phyloP scores from a whole-genome alignment of 1,140 invertebrate species.

The Diplogasteroides magnus region DNA sequence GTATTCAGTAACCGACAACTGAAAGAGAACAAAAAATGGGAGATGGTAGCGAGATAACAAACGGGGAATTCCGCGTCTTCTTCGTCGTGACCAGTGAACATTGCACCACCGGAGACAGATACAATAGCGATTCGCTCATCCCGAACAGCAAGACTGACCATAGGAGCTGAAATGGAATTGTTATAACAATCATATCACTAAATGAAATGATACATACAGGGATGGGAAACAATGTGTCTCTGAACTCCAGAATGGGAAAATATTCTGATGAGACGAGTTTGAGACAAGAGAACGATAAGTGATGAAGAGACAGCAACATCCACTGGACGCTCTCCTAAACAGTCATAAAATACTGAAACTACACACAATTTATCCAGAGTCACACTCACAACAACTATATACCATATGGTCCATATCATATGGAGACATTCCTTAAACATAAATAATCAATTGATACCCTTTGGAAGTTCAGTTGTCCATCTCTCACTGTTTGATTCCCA shows the following conservation, averaged over 20 bases:
- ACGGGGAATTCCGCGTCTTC: conserved; percentile 6
- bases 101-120: conserved; percentile 3
- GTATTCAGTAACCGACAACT: background rate
- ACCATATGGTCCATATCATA: too few species aligned
- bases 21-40: background rate
- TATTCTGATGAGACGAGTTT: conserved; percentile 14
- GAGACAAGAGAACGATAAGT: conserved; percentile 2
- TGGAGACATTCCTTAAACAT: too few species aligned
- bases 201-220: background rate
- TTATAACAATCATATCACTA: background rate
- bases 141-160: conserved; percentile 7
- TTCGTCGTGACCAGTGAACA: conserved; percentile 4
- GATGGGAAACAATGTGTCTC: conserved; percentile 15
- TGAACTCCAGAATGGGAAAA: conserved; percentile 12
- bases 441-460: background rate
- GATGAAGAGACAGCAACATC: conserved; percentile 6
- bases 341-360: background rate
- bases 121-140: conserved; percentile 8
- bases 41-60: background rate
- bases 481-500: background rate
- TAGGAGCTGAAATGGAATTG: background rate
- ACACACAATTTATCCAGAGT: too few species aligned
- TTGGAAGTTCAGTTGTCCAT: background rate
- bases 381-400: background rate
- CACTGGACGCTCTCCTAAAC: conserved; percentile 1